A percentile compares a stretch with the other conserved stretches of the same genome.
Evolutionary conservation across 64 coral and sea anemone genomes (phyloP).

Genomic region (Porites lutea): DNA sequence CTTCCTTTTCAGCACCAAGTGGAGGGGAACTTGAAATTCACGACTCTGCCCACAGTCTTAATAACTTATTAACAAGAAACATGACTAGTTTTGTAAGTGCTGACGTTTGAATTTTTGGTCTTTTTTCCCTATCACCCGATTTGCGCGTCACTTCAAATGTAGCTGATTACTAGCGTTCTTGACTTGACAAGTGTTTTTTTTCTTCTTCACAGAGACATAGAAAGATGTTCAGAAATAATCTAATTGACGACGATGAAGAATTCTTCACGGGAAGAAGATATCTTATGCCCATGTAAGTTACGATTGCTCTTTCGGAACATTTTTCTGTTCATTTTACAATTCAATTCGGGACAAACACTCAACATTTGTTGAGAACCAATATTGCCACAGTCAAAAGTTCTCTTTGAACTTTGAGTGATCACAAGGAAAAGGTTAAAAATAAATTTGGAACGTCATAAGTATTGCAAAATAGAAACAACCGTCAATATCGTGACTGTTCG

Average conservation of each 20-base stretch:
- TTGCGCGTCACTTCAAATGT: not conserved
- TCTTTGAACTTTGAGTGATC: no score
- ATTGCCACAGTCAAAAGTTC: no score
- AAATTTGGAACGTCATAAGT: no score
- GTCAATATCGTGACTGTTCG: no score
- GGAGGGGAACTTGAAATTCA: conserved; percentile 48
- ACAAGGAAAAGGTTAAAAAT: no score
- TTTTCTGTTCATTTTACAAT: no score
- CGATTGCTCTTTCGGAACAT: not conserved
- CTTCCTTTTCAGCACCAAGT: not conserved
- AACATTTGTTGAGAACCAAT: no score
- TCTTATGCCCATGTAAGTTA: conserved; percentile 58
- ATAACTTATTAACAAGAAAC: conserved; percentile 9
- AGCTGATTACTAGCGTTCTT: not conserved
- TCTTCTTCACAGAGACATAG: conserved; percentile 45
- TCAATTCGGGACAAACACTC: no score
- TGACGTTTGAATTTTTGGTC: not conserved
- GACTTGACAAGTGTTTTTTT: not conserved
- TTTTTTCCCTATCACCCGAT: not conserved
- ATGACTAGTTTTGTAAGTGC: conserved; percentile 14
- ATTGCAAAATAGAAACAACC: no score
- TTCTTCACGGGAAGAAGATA: conserved; percentile 10
- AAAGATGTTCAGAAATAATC: conserved; percentile 70
- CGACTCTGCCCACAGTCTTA: conserved; percentile 1
- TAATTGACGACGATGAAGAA: conserved; percentile 61